phyloP scores from a whole-genome alignment of 2,113 vertebrate species.

The Charina bottae region DNA sequence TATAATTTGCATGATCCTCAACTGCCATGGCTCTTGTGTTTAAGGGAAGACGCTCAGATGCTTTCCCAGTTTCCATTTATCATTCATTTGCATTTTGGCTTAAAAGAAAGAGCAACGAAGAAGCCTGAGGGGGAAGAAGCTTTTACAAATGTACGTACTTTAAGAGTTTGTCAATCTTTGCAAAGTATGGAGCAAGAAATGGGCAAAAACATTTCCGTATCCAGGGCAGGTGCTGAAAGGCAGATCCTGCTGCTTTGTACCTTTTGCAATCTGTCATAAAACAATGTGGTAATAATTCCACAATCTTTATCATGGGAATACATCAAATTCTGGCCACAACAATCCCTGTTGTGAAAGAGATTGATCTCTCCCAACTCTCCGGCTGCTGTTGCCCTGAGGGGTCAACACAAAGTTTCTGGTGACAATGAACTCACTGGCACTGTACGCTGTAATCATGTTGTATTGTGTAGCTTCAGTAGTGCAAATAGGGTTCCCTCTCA shows the following conservation, averaged over 20 bases:
- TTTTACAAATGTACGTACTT: not conserved
- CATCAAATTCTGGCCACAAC: not conserved
- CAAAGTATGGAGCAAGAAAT: not conserved
- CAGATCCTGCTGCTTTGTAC: not conserved
- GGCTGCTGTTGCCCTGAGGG: not conserved
- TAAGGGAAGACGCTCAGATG: not conserved
- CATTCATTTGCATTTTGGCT: not conserved
- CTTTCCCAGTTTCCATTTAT: not conserved
- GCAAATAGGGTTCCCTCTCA: not conserved
- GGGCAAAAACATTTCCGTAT: not conserved
- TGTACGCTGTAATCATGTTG: not conserved
- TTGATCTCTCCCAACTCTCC: not conserved
- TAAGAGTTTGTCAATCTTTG: not conserved
- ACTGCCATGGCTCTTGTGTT: not conserved
- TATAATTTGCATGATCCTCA: not conserved
- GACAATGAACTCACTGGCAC: not conserved
- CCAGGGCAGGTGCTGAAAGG: not conserved
- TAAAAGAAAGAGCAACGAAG: not conserved
- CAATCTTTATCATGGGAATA: not conserved
- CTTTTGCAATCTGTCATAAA: not conserved
- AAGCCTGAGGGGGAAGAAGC: not conserved
- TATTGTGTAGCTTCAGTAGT: not conserved
- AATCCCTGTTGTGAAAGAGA: not conserved
- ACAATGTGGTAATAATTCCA: not conserved
- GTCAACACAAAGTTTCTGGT: not conserved